A percentile compares a stretch with the other conserved stretches of the same genome.
phyloP scores from a whole-genome alignment of 2,888 invertebrate species.

The Heterodera filipjevi region DNA sequence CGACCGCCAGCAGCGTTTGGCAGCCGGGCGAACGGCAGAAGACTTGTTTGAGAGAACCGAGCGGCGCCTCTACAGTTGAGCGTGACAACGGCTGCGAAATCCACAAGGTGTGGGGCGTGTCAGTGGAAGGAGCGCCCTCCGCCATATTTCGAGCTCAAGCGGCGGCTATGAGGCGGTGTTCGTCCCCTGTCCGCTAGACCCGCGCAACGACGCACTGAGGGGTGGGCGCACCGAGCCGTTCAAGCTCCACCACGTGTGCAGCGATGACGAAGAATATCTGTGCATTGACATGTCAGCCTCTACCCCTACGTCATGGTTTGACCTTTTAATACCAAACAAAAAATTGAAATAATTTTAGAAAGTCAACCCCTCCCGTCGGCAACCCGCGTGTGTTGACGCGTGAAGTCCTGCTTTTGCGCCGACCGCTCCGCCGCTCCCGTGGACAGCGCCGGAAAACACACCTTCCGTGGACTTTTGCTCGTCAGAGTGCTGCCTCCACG shows the following conservation, averaged over 20 bases:
- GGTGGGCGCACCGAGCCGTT: slow-evolving; percentile 29
- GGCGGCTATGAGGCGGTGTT: neutral
- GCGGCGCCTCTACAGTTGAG: neutral
- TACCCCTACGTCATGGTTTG: slow-evolving; percentile 19
- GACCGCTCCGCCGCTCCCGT: no score
- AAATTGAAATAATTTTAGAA: neutral
- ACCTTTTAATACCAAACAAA: neutral
- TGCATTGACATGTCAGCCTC: slow-evolving; percentile 1
- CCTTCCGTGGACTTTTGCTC: no score
- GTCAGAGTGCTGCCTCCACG: no score
- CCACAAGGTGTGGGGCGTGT: slow-evolving; percentile 11
- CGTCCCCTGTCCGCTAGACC: neutral
- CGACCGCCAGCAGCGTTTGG: neutral
- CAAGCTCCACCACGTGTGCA: slow-evolving; percentile 13
- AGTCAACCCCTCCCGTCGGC: neutral
- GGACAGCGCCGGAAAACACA: no score
- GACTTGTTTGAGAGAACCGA: slow-evolving; percentile 1
- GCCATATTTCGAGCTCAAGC: neutral
- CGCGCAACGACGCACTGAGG: neutral
- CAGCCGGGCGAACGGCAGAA: slow-evolving; percentile 10
- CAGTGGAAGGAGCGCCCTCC: neutral
- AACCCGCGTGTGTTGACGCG: no score
- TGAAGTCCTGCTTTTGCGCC: no score
- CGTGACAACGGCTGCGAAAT: neutral
- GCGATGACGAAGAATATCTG: neutral